A percentile compares a stretch with the other conserved stretches of the same genome.
Evolutionary conservation across 2,888 invertebrate genomes (phyloP).

Genomic region (Pachymerium ferrugineum): DNA sequence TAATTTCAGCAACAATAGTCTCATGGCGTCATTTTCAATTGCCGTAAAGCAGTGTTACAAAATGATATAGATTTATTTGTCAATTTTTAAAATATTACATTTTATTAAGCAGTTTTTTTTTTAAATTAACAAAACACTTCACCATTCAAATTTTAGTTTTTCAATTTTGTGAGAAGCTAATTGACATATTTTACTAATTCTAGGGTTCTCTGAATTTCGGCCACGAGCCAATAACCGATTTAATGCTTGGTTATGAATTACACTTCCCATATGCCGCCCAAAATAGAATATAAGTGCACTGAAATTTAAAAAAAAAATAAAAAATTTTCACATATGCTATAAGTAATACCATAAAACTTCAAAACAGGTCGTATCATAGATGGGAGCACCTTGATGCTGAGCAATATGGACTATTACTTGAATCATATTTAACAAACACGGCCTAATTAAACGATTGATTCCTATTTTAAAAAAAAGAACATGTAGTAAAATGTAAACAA

Average conservation of each 20-base stretch:
- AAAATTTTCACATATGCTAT: neutral
- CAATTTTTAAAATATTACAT: neutral
- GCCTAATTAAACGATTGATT: neutral
- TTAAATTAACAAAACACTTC: too few species aligned
- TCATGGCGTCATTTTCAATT: neutral
- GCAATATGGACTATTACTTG: neutral
- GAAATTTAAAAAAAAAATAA: neutral
- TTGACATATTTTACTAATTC: neutral
- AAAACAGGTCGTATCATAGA: neutral
- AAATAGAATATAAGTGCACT: neutral
- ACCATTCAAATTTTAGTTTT: neutral
- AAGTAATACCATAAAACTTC: neutral
- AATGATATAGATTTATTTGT: neutral
- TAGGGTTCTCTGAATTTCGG: neutral
- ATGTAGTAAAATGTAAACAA: neutral
- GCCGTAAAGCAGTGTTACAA: neutral
- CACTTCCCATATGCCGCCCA: neutral
- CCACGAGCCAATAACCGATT: neutral
- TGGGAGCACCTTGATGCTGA: neutral
- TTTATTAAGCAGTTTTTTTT: neutral
- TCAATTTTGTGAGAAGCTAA: neutral
- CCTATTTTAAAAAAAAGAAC: too few species aligned
- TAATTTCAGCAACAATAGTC: too few species aligned
- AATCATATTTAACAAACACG: neutral
- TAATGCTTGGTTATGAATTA: neutral